Base-by-base conservation (phyloP, 2,113 vertebrate species). In the Plecotus auritus region DNA sequence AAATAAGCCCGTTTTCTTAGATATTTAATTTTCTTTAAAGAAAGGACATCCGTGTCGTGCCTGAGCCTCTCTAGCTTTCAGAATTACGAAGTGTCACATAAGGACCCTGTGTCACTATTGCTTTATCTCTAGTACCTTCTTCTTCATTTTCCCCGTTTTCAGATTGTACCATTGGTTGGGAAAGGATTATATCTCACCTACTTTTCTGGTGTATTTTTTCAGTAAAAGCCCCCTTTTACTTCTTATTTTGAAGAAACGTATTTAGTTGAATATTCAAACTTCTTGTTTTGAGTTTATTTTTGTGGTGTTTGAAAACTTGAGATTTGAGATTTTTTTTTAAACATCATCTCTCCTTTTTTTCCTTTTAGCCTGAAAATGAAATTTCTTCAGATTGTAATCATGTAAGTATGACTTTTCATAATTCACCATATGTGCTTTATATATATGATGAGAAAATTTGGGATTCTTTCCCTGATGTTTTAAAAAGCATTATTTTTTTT, bases 361-460 rank as follows among this genome's bases (percentile, higher is more conserved):
- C 64, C 95, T 93, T 96, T 72, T 98, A 99, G 98, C 98, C 99
- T 98, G 99, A 99, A 91, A 99, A 99, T 7, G 99, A 99, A 98
- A 99, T 99, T 54, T 99, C 99, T 69, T 97, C 99, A 30, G 99
- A 99, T 91, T 99, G 99, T 98, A 99, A 99, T 98, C 99, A 99
- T 32, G 99, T 99, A 98, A 99, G 99, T 99, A 96, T 94, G 73
- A 30, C 22, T 85, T 86, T 96, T 51, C 94, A 76, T 83, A 66
- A 66, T 84, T 88, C 2, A 5, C 22, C 78, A 59, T 97, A 74
- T 85, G 54, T 86, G 47, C 76, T 73, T 93, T 90, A 28, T 96
- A 76, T 80, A 70, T 86, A 56, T 35, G 30, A 80, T 86, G 49
- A 77, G 51, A 94, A 51, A 94, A 84, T 91, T 83, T 26, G 23